Conservation (phyloP, 2,797 vertebrate genomes). For the Pygocentrus nattereri region DNA sequence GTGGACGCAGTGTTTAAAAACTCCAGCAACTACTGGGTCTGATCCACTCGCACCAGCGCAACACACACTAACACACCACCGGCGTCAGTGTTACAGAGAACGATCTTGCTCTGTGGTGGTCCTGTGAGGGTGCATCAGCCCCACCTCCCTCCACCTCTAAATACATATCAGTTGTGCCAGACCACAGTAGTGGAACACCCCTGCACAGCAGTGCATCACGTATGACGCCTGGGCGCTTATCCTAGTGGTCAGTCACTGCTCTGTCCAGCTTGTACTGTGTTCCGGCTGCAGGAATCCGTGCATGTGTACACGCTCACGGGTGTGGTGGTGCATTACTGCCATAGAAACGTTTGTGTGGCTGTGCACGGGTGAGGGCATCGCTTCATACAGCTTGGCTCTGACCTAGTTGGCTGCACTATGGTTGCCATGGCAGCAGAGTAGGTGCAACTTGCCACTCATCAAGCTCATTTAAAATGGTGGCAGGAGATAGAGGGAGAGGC, state of each 20-base stretch:
- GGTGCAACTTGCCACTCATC: constrained; percentile 84
- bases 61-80: no score
- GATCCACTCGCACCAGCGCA: no score
- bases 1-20: no score
- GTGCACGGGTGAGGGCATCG: constrained; percentile 43
- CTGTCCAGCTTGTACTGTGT: neutral
- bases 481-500: constrained; percentile 43
- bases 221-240: neutral
- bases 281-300: constrained; percentile 2
- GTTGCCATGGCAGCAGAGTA: constrained; percentile 85
- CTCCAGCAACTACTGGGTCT: no score
- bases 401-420: constrained; percentile 82
- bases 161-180: constrained; percentile 4
- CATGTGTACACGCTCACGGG: neutral
- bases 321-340: constrained; percentile 6
- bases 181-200: neutral
- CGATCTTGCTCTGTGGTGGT: no score
- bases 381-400: constrained; percentile 67
- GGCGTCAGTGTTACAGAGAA: no score
- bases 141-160: neutral
- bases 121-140: no score
- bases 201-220: neutral
- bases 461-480: constrained; percentile 72
- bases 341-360: constrained; percentile 12
- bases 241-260: no score